Evolutionary conservation across 1,140 invertebrate species (phyloP), one percentile per base, ranked within the genome.

Genomic region (Limonius californicus): DNA sequence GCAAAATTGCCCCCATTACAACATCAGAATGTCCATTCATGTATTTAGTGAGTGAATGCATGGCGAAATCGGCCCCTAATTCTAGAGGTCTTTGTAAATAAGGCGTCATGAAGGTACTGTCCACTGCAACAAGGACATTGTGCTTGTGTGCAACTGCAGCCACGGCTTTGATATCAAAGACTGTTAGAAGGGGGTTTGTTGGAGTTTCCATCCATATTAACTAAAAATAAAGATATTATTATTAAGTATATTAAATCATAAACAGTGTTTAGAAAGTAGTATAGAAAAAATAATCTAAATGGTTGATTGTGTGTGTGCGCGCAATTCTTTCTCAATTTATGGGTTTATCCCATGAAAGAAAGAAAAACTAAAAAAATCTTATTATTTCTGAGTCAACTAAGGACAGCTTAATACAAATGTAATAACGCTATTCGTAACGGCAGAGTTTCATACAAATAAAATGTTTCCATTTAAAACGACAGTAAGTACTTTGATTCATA

Each of bases 21-120:
- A 98, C 90, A 81, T 99, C 97, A 0, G 92, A 90, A 77, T 99
- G 97, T 0, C 97, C 97, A 78, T 99, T 99, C 87, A 99, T 95
- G 72, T 98, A 99, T 78, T 99, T 99, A 0, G 96, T 98, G 20
- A 97, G 69, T 0, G 97, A 99, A 79, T 99, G 97, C 65, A 94
- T 78, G 0, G 90, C 88, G 50, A 98, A 83, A 79, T 99, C 96
- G 1, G 92, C 96, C 8, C 97, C 97, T 20, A 97, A 80, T 15
- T 87, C 84, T 20, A 99, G 77, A 2, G 97, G 97, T 64, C 87
- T 83, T 88, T 98, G 95, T 62, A 96, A 91, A 74, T 97, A 98
- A n/a, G 94, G 84, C 4, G 95, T 95, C 57, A 97, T 82, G 76
- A 99, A 99, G 3, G 97, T 99, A 75, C 99, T 99, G 73, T 99